These are phyloP conservation scores for Chesias legatella DNA, from an alignment of 2,888 invertebrate genomes.

Conservation along the genomic window DNA sequence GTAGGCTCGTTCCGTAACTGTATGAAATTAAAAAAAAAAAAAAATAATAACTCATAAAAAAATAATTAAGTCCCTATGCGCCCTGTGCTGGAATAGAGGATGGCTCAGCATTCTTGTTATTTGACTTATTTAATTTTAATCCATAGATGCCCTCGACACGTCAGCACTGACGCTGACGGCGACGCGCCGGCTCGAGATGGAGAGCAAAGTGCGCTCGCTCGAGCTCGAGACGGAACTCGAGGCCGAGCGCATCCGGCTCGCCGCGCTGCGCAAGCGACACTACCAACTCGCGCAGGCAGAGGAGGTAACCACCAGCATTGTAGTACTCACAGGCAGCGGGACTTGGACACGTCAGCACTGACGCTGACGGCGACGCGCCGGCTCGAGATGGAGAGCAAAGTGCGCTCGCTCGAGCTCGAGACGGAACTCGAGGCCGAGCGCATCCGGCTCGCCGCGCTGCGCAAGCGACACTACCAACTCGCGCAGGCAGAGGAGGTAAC, in stretches of 20 bases:
- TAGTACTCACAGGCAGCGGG: too few species aligned
- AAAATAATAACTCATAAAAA: too few species aligned
- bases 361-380: slow-evolving; percentile 96
- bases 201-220: slow-evolving; percentile 95
- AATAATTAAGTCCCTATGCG: too few species aligned
- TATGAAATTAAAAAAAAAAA: too few species aligned
- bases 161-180: slow-evolving; percentile 94
- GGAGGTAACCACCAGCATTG: too few species aligned
- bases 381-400: slow-evolving; percentile 98
- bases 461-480: slow-evolving; percentile 95
- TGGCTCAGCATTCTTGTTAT: too few species aligned
- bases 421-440: slow-evolving; percentile 94
- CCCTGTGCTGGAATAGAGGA: too few species aligned
- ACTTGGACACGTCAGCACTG: slow-evolving; percentile 92
- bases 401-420: slow-evolving; percentile 95
- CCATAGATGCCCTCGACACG: slow-evolving; percentile 92
- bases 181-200: slow-evolving; percentile 98
- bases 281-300: slow-evolving; percentile 90
- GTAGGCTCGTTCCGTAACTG: too few species aligned
- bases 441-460: slow-evolving; percentile 89
- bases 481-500: slow-evolving; percentile 83
- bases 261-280: slow-evolving; percentile 93
- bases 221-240: slow-evolving; percentile 95
- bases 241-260: slow-evolving; percentile 90
- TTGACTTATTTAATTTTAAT: not conserved